phyloP scores from a whole-genome alignment of 2,113 vertebrate genomes.

The Zosterops borbonicus region DNA sequence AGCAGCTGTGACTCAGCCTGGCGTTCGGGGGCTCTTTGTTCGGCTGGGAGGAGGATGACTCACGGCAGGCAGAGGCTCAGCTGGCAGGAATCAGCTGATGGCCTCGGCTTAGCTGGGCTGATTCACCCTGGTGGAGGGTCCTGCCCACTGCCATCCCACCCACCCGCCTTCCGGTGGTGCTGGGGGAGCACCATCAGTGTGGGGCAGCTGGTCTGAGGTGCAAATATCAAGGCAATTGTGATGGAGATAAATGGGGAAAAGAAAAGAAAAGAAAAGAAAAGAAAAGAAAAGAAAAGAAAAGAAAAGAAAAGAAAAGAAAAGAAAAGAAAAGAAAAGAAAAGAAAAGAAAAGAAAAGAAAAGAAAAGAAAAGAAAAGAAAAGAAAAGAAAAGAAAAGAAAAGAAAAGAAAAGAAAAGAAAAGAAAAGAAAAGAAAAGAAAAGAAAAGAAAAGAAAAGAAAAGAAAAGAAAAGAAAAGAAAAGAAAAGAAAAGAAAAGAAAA shows the following conservation, averaged over 20 bases:
- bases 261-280: fast-evolving
- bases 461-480: no score
- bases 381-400: no score
- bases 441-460: no score
- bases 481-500: no score
- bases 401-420: no score
- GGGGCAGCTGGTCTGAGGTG: background rate
- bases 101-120: background rate
- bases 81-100: background rate
- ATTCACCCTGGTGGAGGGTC: background rate
- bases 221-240: background rate
- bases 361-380: no score
- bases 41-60: background rate
- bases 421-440: no score
- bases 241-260: background rate
- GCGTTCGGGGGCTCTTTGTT: background rate
- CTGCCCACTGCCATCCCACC: background rate
- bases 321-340: no score
- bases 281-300: no score
- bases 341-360: no score
- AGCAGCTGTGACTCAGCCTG: background rate
- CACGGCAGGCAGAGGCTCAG: background rate
- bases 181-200: fast-evolving
- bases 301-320: fast-evolving
- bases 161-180: background rate